Evolutionary conservation across 2,113 vertebrate genomes (phyloP).

Genomic region (Crocuta crocuta): DNA sequence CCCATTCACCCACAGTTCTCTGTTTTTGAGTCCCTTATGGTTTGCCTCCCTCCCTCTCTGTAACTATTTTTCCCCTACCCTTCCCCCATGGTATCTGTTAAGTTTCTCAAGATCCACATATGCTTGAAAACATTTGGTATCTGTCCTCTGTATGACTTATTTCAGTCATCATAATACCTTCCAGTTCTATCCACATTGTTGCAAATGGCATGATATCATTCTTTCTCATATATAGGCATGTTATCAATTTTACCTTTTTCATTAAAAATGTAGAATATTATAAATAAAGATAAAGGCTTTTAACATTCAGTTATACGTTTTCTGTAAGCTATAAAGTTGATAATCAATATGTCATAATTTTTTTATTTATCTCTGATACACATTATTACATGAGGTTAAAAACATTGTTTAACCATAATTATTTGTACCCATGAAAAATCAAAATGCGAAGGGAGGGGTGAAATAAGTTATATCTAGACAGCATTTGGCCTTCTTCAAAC

Average conservation of each 20-base stretch:
- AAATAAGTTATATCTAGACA: background rate
- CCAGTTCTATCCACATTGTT: too few relatives aligned
- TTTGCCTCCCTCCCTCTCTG: too few relatives aligned
- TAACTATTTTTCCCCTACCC: too few relatives aligned
- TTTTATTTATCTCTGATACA: background rate
- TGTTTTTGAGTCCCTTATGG: too few relatives aligned
- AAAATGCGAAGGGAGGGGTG: background rate
- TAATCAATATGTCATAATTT: background rate
- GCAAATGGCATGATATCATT: too few relatives aligned
- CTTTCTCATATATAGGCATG: too few relatives aligned
- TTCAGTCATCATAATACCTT: too few relatives aligned
- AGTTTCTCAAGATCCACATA: too few relatives aligned
- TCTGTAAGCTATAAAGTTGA: background rate
- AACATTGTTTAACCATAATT: background rate
- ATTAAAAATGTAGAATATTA: background rate
- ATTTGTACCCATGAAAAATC: background rate
- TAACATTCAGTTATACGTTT: background rate
- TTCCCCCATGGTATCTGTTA: too few relatives aligned
- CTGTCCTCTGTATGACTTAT: too few relatives aligned
- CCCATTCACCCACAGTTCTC: too few relatives aligned
- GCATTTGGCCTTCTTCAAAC: background rate
- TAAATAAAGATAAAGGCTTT: background rate
- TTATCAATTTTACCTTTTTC: background rate
- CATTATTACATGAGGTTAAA: background rate
- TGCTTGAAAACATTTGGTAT: too few relatives aligned